Evolutionary conservation across 2,888 invertebrate species (phyloP).

Genomic region (Eupsilia transversa): DNA sequence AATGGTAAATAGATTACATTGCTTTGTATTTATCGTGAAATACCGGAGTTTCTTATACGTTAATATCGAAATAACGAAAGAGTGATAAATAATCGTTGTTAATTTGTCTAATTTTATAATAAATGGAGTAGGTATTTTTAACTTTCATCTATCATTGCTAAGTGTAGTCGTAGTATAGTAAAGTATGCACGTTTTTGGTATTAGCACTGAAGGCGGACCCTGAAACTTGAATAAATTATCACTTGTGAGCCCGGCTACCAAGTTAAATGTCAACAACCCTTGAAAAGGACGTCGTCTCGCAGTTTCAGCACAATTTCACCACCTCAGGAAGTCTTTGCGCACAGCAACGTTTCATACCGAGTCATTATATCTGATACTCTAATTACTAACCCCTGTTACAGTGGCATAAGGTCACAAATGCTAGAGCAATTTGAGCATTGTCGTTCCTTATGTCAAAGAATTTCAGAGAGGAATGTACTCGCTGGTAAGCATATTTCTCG

Average conservation of each 20-base stretch:
- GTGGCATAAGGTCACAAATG: constrained; percentile 9
- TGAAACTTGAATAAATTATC: constrained; percentile 26
- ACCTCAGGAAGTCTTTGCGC: constrained; percentile 36
- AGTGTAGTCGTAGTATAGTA: no score
- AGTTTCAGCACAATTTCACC: constrained; percentile 48
- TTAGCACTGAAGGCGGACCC: background rate
- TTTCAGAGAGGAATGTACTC: constrained; percentile 17
- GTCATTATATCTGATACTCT: constrained; percentile 12
- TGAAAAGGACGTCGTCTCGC: constrained; percentile 29
- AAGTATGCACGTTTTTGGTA: constrained; percentile 10
- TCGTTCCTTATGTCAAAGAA: background rate
- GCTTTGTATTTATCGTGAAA: no score
- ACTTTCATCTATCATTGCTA: background rate
- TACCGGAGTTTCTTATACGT: no score
- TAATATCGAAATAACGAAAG: no score
- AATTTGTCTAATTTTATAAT: no score
- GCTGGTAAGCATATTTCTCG: constrained; percentile 8
- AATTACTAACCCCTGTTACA: constrained; percentile 15
- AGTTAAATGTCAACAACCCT: constrained; percentile 43
- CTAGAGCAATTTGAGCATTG: background rate
- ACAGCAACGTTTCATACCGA: constrained; percentile 7
- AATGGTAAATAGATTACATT: no score
- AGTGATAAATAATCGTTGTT: no score
- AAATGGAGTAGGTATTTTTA: no score
- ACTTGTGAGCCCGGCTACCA: constrained; percentile 8